Evolutionary conservation across 2,888 invertebrate genomes (phyloP).

Genomic region (Panopea generosa): DNA sequence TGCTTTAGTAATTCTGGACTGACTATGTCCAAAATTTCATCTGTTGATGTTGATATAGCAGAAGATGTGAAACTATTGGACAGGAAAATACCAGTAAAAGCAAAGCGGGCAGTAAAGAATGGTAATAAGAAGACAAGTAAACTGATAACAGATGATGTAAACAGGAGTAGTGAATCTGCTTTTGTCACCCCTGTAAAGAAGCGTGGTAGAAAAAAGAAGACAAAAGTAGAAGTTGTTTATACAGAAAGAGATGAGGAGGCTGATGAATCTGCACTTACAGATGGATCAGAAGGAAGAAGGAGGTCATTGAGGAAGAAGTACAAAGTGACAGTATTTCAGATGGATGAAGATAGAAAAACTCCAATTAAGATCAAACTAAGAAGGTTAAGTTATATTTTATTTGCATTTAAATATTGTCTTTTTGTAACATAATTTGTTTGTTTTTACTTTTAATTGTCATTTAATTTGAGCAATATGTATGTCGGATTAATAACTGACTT

Average conservation of each 20-base stretch:
- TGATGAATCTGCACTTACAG: conserved; percentile 23
- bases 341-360: conserved; percentile 65
- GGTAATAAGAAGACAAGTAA: conserved; percentile 3
- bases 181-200: conserved; percentile 30
- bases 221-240: neutral
- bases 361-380: conserved; percentile 72
- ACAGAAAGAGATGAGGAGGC: conserved; percentile 5
- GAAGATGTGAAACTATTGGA: neutral
- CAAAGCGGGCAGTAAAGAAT: neutral
- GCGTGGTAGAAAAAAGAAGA: conserved; percentile 17
- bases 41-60: neutral
- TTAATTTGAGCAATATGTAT: too few species aligned
- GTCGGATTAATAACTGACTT: too few species aligned
- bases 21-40: conserved; percentile 46
- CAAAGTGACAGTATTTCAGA: conserved; percentile 66
- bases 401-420: conserved; percentile 2
- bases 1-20: conserved; percentile 63
- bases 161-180: conserved; percentile 36
- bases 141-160: conserved; percentile 2
- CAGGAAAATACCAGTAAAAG: neutral
- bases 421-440: neutral
- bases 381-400: conserved; percentile 53
- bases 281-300: conserved; percentile 26
- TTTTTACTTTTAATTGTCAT: neutral
- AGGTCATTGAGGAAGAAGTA: conserved; percentile 63